Base-by-base conservation (phyloP, 2,113 vertebrate species). In the Dunckerocampus dactyliophorus region DNA sequence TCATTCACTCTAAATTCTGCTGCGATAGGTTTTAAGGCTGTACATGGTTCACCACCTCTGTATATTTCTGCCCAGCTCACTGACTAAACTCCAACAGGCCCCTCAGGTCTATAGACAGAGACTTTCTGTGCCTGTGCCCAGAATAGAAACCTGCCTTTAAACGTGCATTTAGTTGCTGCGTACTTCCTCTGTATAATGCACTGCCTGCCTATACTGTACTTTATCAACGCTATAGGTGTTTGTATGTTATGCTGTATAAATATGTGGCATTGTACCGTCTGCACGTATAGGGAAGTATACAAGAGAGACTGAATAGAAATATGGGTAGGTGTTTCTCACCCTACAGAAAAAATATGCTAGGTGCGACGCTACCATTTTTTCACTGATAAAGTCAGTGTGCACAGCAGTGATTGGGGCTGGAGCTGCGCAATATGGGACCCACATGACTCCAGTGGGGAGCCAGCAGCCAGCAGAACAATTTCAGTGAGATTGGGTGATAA, bases 401-500 rank as follows among this genome's bases (percentile, higher is more conserved):
- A 21, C 34, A 21, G 13, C 39, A 42, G 37, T 56, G 54, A 21
- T 14, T 21, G 12, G 53, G 53, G 37, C n/a, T 37, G 17, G 17
- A 12, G 52, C 17, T 9, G n/a, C 3, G 19, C n/a, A 21, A 56
- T 42, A 42, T 42, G 54, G 13, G 19, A n/a, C 20, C 19, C 49
- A 16, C 20, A 42, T 21, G 34, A 42, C 46, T 51, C 3, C 47
- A 28, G 13, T 45, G 31, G 34, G 34, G 53, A 34, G 28, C 10
- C 9, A 19, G 52, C 52, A 19, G 54, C 54, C 54, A 14, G 54
- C 54, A 21, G 34, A 56, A 39, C 37, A 56, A 42, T 56, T 56
- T 56, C 37, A 16, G 6, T 6, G 17, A 42, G 34, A 56, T 56
- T 56, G 37, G n/a, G 54, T 56, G 54, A 45, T 59, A 59, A 59